Conservation (phyloP, 2,888 invertebrate species). For the Pterostichus madidus region DNA sequence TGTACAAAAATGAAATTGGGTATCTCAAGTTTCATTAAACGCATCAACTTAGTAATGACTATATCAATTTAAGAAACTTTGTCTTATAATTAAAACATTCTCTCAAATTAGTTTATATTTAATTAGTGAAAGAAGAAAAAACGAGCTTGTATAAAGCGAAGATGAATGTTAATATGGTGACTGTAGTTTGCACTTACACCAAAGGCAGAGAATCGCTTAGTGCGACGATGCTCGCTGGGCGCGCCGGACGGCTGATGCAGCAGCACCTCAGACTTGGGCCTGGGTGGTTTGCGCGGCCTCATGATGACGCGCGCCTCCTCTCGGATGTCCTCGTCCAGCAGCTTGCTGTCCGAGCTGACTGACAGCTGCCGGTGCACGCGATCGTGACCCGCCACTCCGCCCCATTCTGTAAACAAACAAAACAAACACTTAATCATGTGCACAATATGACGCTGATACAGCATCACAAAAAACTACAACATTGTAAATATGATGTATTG, state of each 20-base stretch:
- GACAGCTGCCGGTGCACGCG: conserved; percentile 93
- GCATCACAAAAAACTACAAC: too few species aligned
- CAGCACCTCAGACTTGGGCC: conserved; percentile 98
- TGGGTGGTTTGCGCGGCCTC: conserved; percentile 93
- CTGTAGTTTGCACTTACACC: conserved; percentile 85
- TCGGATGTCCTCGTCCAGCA: conserved; percentile 93
- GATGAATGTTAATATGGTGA: too few species aligned
- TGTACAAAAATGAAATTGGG: too few species aligned
- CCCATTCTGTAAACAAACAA: conserved; percentile 83
- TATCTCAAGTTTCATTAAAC: too few species aligned
- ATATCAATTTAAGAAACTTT: too few species aligned
- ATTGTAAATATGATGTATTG: too few species aligned
- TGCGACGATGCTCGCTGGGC: conserved; percentile 84
- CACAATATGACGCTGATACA: neutral
- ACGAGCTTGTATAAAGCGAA: too few species aligned
- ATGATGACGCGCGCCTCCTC: conserved; percentile 93
- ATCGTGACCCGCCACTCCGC: conserved; percentile 87
- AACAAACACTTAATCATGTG: conserved; percentile 10
- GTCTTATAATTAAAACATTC: too few species aligned
- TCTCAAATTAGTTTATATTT: too few species aligned
- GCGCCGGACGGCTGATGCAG: conserved; percentile 85
- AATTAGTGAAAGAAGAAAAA: too few species aligned
- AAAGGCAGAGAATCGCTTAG: conserved; percentile 97
- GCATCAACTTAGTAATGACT: too few species aligned
- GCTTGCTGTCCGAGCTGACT: conserved; percentile 94